Evolutionary conservation across 2,888 invertebrate species (phyloP), one percentile per base, ranked within the genome.

Genomic region (Mythimna albipuncta): DNA sequence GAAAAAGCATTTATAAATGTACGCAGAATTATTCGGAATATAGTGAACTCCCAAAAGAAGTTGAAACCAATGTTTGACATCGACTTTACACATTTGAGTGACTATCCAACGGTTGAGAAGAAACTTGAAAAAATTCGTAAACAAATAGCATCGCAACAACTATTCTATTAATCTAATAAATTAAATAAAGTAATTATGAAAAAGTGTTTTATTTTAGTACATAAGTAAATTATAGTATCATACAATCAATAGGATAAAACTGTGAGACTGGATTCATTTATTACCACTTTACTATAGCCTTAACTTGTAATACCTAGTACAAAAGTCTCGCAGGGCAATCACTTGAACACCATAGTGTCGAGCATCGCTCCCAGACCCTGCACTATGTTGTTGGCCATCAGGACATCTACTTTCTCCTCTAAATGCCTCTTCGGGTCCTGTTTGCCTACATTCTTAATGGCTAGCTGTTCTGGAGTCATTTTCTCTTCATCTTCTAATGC

Each of bases 351-450:
- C 96, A 96, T 95, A 58, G 96, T 96, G 93, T 99, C 99, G 68
- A 99, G 97, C 99, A 99, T 99, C 52, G 99, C 99, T 86, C 99
- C 99, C 91, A 99, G 97, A 96, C 99, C 99, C 96, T 99, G 99
- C 72, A 99, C 99, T 94, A 99, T 99, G 94, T 99, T 99, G 86
- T 98, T 98, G 69, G 99, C 98, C 99, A 99, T 99, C 69, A 99
- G 97, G 77, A 98, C 98, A 93, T 99, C 99, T 32, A 99, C 99
- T 96, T 99, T 99, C 93, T 99, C 99, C 94, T 99, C 99, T 93
- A 99, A 97, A 97, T 99, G 99, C 86, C 99, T 97, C 96, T 99
- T 99, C 35, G 99, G 99, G 94, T 99, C 99, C 94, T 99, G 98
- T 94, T 99, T 99, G 69, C 99, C 99, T 77, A 99, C 99, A 96